Base-by-base conservation (phyloP, 2,113 vertebrate genomes). In the Ibidorhyncha struthersii region DNA sequence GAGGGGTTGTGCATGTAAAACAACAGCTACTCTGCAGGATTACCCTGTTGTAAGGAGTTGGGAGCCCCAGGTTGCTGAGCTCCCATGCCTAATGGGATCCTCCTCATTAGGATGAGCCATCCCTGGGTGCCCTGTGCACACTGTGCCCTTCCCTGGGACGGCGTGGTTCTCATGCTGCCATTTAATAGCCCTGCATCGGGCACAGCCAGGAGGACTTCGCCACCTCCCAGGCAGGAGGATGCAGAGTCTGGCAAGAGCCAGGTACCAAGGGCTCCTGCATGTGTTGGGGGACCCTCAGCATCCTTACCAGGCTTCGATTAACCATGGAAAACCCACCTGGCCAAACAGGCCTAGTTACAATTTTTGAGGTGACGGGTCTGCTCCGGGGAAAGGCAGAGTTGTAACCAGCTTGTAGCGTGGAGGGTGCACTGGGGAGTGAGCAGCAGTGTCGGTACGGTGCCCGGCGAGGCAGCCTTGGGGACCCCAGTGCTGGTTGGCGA, bases 81-180 rank as follows among this genome's bases (percentile, higher is more conserved):
- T 85, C 66, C 30, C 23, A 16, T 30, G 52, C 19, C 43, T 53
- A 12, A 34, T 6, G 19, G 30, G 15, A 10, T 36, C 9, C 13
- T 74, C 5, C 32, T 73, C 15, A 3, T 61, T 16, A 30, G 34
- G 23, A 38, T 1, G 3, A 65, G 34, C 19, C 43, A 55, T 5
- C 14, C 13, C 6, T 29, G 25, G 22, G 27, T 25, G 9, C 8
- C 8, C 47, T 3, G 7, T 16, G 22, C 12, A 45, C 58, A 12
- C 3, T 69, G 53, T 45, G 58, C 63, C 49, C 14, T 38, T 58
- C 34, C 9, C 40, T 50, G n/a, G 1, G 2, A 22, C 1, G 1
- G 22, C 0, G 0, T 29, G 26, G n/a, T 9, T 69, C 29, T 61
- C 45, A 18, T 4, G 2, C 25, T 41, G 30, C 53, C 45, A 5